Evolutionary conservation across 2,888 invertebrate genomes (phyloP), one percentile per base, ranked within the genome.

Genomic region (Chloroclysta siterata): DNA sequence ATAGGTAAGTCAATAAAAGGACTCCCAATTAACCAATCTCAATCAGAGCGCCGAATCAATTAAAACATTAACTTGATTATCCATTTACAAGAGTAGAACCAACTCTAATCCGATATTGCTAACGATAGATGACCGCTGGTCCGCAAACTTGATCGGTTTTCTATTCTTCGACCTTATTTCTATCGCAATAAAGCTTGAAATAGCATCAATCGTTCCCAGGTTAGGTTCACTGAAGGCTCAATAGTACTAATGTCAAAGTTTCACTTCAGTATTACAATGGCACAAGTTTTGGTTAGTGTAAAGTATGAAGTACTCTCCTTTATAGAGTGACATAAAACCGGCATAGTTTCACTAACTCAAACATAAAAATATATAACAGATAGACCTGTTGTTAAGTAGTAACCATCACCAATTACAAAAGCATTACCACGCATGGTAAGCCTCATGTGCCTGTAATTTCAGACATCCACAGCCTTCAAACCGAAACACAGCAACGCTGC

Each of bases 91-190:
- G 54, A 47, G 42, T 42, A 54, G 39, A 48, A 48, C 53, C 28
- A 53, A 60, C 47, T 41, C 42, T 56, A 65, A 70, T 65, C 63
- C 57, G 65, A 70, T 70, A 63, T 60, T 48, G 44, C 63, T 67
- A 67, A 65, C 69, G 66, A 69, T 58, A 65, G 59, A 60, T 63
- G 63, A 69, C 69, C 69, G 48, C 63, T 22, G 33, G 61, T 50
- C 56, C 46, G 42, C 33, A 56, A 56, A 51, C 50, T 53, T 44
- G 55, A 53, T 53, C 59, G 14, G 13, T 17, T 29, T 36, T 55
- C 10, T 10, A 3, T 17, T 39, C 10, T 39, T n/a, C 39, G n/a
- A 46, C 22, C 47, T 22, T 56, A 39, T 11, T 5, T 8, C n/a
- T 7, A 47, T 33, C 13, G 29, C 8, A 13, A 36, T 48, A 33